phyloP scores from a whole-genome alignment of 2,113 vertebrate genomes.

The Mesembrinibis cayennensis region DNA sequence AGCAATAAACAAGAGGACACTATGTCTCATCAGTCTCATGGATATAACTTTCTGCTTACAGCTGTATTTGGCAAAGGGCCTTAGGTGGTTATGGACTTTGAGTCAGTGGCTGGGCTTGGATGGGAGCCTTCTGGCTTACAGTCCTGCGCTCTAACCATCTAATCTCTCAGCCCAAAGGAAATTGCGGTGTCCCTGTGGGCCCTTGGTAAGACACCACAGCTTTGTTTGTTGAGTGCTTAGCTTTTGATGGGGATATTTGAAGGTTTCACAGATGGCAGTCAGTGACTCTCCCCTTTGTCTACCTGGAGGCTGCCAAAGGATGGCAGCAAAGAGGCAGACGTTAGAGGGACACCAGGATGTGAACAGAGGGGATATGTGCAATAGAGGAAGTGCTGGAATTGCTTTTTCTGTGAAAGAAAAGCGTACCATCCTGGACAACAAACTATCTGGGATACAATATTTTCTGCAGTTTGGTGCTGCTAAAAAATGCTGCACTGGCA shows the following conservation, averaged over 20 bases:
- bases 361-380: not conserved
- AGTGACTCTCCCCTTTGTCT: not conserved
- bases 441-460: not conserved
- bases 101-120: slow-evolving; percentile 65
- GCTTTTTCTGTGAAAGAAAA: not conserved
- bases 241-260: slow-evolving; percentile 42
- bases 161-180: slow-evolving; percentile 52
- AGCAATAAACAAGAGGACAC: slow-evolving; percentile 44
- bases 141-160: slow-evolving; percentile 24
- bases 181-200: slow-evolving; percentile 51
- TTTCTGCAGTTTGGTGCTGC: slow-evolving; percentile 10
- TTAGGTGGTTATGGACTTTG: slow-evolving; percentile 59
- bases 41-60: slow-evolving; percentile 68
- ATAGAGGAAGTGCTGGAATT: not conserved
- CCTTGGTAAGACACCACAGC: slow-evolving; percentile 53
- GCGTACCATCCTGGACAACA: not conserved
- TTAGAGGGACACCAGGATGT: not conserved
- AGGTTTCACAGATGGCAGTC: slow-evolving; percentile 37
- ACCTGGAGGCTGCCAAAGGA: slow-evolving; percentile 43
- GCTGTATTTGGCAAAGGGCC: slow-evolving; percentile 43
- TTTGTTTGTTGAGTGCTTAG: slow-evolving; percentile 51
- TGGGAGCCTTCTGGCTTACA: slow-evolving; percentile 51
- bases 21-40: slow-evolving; percentile 60
- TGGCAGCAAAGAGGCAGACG: slow-evolving; percentile 42
- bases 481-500: slow-evolving; percentile 41